Evolutionary conservation across 1,140 invertebrate species (phyloP), one percentile per base, ranked within the genome.

Genomic region (Drosophila carrolli): DNA sequence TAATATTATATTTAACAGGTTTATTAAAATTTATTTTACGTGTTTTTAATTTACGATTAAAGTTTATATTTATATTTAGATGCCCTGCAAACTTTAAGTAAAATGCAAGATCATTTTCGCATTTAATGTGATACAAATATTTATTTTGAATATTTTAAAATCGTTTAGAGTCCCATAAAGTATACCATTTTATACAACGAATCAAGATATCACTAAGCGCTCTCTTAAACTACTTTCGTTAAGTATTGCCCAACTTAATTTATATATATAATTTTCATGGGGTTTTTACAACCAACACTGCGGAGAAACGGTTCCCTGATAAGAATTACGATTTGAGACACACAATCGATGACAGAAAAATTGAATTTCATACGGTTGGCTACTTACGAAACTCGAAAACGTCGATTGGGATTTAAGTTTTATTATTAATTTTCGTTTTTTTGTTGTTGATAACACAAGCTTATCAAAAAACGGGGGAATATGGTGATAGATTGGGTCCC

Each of bases 371-470:
- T 32, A 13, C 14, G 48, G 5, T 13, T 51, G 27, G 27, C 19
- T 63, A 55, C 61, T 65, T 65, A 61, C 61, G 61, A 65, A 65
- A 65, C 61, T 65, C 56, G 11, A 32, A 63, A 60, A 53, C 50
- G 56, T 65, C 40, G 19, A 61, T 37, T 27, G 61, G 56, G 41
- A 61, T 60, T 61, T 46, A 61, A 14, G 56, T 59, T 63, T 61
- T 61, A 59, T 43, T 61, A 61, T 62, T 65, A 65, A 65, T 61
- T 46, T 46, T 63, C 7, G 23, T 48, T 29, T 6, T 37, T 16
- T 37, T 60, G 23, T 35, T 11, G 55, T n/a, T 63, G 61, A 65
- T 65, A 65, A 46, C 32, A 27, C 11, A 46, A n/a, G 4, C 10
- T 35, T 65, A 43, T 46, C 16, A 11, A 37, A 46, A 27, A 38